Evolutionary conservation across 1,140 invertebrate genomes (phyloP).

Genomic region (Aphaenogaster rudis): DNA sequence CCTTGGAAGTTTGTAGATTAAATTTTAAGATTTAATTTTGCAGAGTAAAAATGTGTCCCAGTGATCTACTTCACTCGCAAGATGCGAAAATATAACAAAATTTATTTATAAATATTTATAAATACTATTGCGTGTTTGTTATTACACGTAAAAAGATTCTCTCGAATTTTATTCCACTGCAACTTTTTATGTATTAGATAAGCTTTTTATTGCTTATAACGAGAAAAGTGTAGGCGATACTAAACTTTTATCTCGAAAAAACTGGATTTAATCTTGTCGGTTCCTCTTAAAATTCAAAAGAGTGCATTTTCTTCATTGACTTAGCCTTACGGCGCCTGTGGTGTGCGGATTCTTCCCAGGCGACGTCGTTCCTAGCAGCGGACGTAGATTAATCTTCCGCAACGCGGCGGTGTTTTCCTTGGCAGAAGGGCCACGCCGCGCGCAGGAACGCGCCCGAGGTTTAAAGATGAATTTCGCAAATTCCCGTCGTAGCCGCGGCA

Average conservation of each 20-base stretch:
- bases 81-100: neutral
- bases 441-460: constrained; percentile 73
- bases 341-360: constrained; percentile 36
- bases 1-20: neutral
- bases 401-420: constrained; percentile 81
- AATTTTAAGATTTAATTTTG: neutral
- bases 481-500: constrained; percentile 67
- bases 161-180: neutral
- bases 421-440: constrained; percentile 70
- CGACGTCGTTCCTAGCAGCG: constrained; percentile 38
- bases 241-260: neutral
- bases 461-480: constrained; percentile 79
- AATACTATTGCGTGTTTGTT: neutral
- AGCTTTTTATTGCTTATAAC: neutral
- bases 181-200: neutral
- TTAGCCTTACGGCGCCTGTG: constrained; percentile 27
- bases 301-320: constrained; percentile 7
- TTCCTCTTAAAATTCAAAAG: constrained; percentile 22
- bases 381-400: constrained; percentile 79
- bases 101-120: neutral
- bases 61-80: neutral
- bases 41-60: neutral
- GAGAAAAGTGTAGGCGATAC: neutral
- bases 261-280: constrained; percentile 15
- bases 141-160: neutral